These are phyloP conservation scores for Camponotus vicinus DNA, from an alignment of 1,140 invertebrate species.

Conservation along the genomic window DNA sequence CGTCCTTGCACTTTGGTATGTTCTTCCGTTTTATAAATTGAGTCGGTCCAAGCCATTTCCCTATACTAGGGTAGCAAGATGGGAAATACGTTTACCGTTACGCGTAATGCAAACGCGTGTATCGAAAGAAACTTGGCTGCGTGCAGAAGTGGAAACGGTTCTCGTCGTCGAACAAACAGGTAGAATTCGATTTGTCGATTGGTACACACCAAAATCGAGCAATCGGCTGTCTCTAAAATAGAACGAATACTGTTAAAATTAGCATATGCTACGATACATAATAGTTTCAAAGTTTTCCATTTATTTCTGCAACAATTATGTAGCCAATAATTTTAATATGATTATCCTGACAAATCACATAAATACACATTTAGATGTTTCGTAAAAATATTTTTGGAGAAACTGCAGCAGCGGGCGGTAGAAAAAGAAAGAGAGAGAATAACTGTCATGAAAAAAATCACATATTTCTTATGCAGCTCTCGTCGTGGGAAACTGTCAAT, in stretches of 20 bases:
- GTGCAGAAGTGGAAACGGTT: conserved; percentile 35
- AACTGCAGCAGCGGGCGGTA: not conserved
- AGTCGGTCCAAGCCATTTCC: conserved; percentile 66
- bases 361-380: not conserved
- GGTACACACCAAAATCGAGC: conserved; percentile 71
- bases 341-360: not conserved
- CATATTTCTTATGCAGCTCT: conserved; percentile 34
- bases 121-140: conserved; percentile 32
- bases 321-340: not conserved
- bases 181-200: conserved; percentile 76
- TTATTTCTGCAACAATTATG: not conserved
- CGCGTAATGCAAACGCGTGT: conserved; percentile 42
- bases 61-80: conserved; percentile 26
- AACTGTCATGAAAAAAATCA: conserved; percentile 4
- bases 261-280: not conserved
- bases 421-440: not conserved
- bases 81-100: conserved; percentile 48
- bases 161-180: conserved; percentile 69
- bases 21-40: conserved; percentile 73
- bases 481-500: conserved; percentile 37
- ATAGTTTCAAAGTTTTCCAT: not conserved
- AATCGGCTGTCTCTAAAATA: conserved; percentile 54
- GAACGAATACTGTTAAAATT: conserved; percentile 23
- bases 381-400: not conserved
- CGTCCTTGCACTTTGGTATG: conserved; percentile 54